These are phyloP conservation scores for Nysson spinosus DNA, from an alignment of 2,888 invertebrate genomes.

Conservation along the genomic window DNA sequence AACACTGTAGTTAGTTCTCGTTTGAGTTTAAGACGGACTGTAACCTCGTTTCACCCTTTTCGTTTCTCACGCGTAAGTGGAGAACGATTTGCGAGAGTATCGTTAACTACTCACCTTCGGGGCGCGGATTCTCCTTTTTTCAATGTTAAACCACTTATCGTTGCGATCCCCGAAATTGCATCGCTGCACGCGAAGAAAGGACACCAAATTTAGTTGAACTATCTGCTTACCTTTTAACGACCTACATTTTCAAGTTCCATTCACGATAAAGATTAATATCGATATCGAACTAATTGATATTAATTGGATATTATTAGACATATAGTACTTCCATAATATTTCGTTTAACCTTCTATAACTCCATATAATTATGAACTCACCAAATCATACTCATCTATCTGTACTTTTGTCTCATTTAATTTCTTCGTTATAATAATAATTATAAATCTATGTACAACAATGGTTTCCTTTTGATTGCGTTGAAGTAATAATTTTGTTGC, in stretches of 20 bases:
- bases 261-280: too few relatives aligned
- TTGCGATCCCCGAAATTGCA: conserved; percentile 54
- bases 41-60: conserved; percentile 24
- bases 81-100: conserved; percentile 45
- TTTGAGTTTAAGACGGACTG: conserved; percentile 1
- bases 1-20: not conserved
- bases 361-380: too few relatives aligned
- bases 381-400: too few relatives aligned
- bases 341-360: too few relatives aligned
- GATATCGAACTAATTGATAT: too few relatives aligned
- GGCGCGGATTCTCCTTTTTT: conserved; percentile 31
- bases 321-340: too few relatives aligned
- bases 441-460: too few relatives aligned
- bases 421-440: too few relatives aligned
- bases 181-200: conserved; percentile 50
- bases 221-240: not conserved
- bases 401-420: too few relatives aligned
- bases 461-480: too few relatives aligned
- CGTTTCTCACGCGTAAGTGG: conserved; percentile 48
- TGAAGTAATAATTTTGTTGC: too few relatives aligned
- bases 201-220: conserved; percentile 20
- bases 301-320: too few relatives aligned
- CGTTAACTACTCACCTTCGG: conserved; percentile 37
- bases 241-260: not conserved
- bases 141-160: conserved; percentile 41